Evolutionary conservation across 2,113 vertebrate species (phyloP), one percentile per base, ranked within the genome.

Genomic region (Dolichotis patagonum): DNA sequence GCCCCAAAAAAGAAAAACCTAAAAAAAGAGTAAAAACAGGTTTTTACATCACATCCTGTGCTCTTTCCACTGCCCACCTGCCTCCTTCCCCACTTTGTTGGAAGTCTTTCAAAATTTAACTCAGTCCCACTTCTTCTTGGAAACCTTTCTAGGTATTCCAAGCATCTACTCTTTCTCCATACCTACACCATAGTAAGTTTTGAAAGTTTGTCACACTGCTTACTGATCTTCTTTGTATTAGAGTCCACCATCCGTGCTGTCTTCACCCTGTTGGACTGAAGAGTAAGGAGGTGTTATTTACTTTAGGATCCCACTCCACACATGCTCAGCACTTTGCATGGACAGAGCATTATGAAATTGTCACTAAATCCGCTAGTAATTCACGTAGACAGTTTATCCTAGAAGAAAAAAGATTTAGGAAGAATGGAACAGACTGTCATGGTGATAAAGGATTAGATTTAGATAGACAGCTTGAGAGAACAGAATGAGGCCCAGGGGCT

Each of bases 231-330:
- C 77, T 80, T 49, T 52, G 80, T 41, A 5, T 78, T 85, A 60
- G 60, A 30, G 41, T 86, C 73, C 43, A 8, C 41, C 0, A 1
- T 12, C 82, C 22, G 3, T 2, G 14, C 56, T n/a, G 52, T 81
- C 85, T 95, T 67, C 91, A 56, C 20, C 77, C 3, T 54, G 71
- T 49, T 20, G 71, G 69, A 82, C 96, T 96, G 71, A 92, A 92
- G 83, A 91, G 24, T 35, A 80, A 75, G 49, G 58, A 92, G 41
- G 77, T 6, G 1, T 43, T 35, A 73, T 6, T 92, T n/a, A 10
- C 49, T 35, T 67, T n/a, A 60, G 58, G 52, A 24, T 58, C 38
- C 69, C 30, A 28, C 62, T 60, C 52, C 3, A 30, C 38, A 63
- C 1, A 3, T 20, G 30, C 5, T 0, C 11, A 8, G 35, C 19